phyloP scores from a whole-genome alignment of 2,113 vertebrate genomes.

The Talpa occidentalis region DNA sequence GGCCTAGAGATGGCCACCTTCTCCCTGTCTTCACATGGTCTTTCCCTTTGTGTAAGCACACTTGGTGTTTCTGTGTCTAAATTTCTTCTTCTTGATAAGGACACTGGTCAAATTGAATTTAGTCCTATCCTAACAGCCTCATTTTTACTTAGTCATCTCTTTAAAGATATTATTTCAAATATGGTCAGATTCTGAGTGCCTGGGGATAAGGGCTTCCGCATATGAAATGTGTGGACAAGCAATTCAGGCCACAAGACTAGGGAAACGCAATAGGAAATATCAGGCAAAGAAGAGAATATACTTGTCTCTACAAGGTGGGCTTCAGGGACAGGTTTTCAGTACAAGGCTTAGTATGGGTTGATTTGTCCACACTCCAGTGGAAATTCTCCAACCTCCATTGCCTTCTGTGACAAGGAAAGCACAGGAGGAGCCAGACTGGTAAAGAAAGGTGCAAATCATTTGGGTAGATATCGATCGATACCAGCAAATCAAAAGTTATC shows the following conservation, averaged over 20 bases:
- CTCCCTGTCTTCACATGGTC: background rate
- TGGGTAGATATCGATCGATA: background rate
- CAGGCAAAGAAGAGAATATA: background rate
- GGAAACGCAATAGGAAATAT: background rate
- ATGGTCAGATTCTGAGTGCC: background rate
- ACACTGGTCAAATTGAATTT: background rate
- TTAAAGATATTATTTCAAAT: background rate
- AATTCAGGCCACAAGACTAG: background rate
- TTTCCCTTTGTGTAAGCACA: background rate
- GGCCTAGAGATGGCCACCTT: background rate
- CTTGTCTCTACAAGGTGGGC: background rate
- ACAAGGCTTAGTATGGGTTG: background rate
- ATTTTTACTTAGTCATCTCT: background rate
- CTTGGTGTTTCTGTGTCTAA: background rate
- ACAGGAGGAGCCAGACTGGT: background rate
- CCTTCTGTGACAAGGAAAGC: background rate
- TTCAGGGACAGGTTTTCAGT: background rate
- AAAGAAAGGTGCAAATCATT: background rate
- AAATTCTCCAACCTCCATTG: background rate
- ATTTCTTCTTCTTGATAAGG: background rate
- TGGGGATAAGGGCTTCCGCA: background rate
- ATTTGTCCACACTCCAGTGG: background rate
- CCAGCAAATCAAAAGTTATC: background rate
- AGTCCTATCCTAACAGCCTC: background rate
- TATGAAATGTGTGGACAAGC: background rate